These are phyloP conservation scores for Mnemiopsis leidyi DNA, from an alignment of 37 sponge, comb jelly and placozoan species.

Conservation along the genomic window DNA sequence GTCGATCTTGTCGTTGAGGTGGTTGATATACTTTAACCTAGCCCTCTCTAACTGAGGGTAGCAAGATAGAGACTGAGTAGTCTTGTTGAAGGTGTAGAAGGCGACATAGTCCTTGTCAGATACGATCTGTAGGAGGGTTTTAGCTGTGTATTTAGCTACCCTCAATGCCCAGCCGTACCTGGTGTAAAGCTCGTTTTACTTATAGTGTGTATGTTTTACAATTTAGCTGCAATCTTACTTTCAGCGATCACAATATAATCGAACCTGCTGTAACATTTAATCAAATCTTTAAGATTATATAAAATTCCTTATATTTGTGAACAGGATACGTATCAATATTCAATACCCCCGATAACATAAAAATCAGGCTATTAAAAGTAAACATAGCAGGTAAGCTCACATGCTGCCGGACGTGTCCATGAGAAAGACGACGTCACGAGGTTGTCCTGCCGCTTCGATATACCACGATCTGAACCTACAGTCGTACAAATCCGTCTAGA, in stretches of 20 bases:
- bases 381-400: too few relatives aligned
- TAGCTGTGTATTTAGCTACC: slow-evolving; percentile 40
- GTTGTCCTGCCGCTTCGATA: slow-evolving; percentile 43
- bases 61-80: slow-evolving; percentile 16
- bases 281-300: too few relatives aligned
- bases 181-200: too few relatives aligned
- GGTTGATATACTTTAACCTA: slow-evolving; percentile 37
- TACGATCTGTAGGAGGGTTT: background rate
- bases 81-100: slow-evolving; percentile 39
- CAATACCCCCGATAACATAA: too few relatives aligned
- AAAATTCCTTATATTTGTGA: too few relatives aligned
- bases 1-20: background rate
- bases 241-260: too few relatives aligned
- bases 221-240: too few relatives aligned
- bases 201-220: too few relatives aligned
- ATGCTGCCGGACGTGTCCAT: slow-evolving; percentile 53
- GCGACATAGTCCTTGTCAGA: slow-evolving; percentile 35
- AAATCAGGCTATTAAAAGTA: too few relatives aligned
- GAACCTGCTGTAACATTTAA: too few relatives aligned
- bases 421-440: slow-evolving; percentile 51
- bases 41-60: background rate
- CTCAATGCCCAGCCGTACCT: slow-evolving; percentile 33
- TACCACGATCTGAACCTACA: slow-evolving; percentile 59
- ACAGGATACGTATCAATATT: too few relatives aligned
- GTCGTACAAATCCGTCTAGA: slow-evolving; percentile 41